These are phyloP conservation scores for Steinernema hermaphroditum DNA, from an alignment of 2,888 invertebrate genomes.

Conservation along the genomic window DNA sequence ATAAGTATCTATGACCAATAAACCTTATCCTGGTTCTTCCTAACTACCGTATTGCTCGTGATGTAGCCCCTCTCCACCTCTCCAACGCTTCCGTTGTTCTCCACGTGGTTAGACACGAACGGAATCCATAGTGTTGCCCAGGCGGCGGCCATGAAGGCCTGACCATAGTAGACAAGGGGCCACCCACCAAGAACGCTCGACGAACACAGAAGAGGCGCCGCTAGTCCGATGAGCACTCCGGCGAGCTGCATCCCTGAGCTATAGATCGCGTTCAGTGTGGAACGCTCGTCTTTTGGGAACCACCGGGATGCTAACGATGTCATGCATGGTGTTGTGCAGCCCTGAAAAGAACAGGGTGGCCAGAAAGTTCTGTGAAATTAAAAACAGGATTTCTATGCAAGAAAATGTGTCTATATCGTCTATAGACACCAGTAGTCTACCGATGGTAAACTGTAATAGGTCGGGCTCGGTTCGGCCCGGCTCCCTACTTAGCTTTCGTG, in stretches of 20 bases:
- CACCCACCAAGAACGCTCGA: constrained; percentile 48
- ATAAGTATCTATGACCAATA: too few relatives aligned
- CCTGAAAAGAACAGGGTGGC: constrained; percentile 35
- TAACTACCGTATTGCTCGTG: neutral
- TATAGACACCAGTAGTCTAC: constrained; percentile 44
- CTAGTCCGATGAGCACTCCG: constrained; percentile 41
- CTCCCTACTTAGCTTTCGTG: too few relatives aligned
- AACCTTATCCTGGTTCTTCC: neutral
- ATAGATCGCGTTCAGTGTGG: constrained; percentile 52
- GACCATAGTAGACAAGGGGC: constrained; percentile 55
- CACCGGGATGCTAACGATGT: constrained; percentile 48
- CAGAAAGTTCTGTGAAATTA: too few relatives aligned
- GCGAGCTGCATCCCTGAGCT: constrained; percentile 59
- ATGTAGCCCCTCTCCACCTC: constrained; percentile 42
- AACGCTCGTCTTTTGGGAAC: constrained; percentile 53
- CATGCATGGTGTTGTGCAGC: constrained; percentile 49
- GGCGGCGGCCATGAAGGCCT: constrained; percentile 36
- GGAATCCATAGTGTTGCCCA: constrained; percentile 25
- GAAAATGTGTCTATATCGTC: too few relatives aligned
- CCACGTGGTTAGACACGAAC: neutral
- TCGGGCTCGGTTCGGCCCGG: too few relatives aligned
- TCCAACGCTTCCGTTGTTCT: constrained; percentile 37
- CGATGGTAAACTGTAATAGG: too few relatives aligned
- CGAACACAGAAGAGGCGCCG: constrained; percentile 46
- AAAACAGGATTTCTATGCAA: too few relatives aligned